These are phyloP conservation scores for Alexandromys fortis DNA, from an alignment of 2,113 vertebrate genomes.

Conservation along the genomic window DNA sequence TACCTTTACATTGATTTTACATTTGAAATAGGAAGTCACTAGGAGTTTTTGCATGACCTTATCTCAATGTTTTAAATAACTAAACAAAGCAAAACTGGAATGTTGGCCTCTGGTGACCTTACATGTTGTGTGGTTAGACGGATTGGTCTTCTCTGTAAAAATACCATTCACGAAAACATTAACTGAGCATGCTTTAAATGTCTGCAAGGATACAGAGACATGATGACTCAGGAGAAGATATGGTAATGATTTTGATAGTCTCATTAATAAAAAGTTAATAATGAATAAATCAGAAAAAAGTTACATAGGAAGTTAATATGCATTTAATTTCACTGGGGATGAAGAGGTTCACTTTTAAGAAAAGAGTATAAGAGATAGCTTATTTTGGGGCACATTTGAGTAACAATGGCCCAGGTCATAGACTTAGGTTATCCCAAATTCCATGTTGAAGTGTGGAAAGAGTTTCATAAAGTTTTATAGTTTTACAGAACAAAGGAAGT, in stretches of 20 bases:
- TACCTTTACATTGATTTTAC: neutral
- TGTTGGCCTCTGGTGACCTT: neutral
- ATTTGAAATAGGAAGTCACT: neutral
- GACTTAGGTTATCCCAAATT: neutral
- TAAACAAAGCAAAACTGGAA: slow-evolving; percentile 26
- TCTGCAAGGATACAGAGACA: neutral
- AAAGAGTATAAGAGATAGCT: neutral
- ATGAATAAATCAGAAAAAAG: slow-evolving; percentile 12
- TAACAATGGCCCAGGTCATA: neutral
- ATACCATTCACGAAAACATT: neutral
- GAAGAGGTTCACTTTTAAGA: neutral
- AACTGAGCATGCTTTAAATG: neutral
- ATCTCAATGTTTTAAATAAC: slow-evolving; percentile 35
- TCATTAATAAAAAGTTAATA: slow-evolving; percentile 13
- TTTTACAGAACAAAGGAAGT: neutral
- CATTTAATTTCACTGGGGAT: neutral
- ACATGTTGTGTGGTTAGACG: neutral
- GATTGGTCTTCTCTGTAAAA: neutral
- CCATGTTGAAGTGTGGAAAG: neutral
- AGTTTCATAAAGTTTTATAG: neutral
- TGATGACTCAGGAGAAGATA: neutral
- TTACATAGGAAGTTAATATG: neutral
- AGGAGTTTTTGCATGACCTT: neutral
- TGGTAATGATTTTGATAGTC: neutral
- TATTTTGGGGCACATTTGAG: neutral